Evolutionary conservation across 2,888 invertebrate genomes (phyloP).

Genomic region (Melanostoma mellinum): DNA sequence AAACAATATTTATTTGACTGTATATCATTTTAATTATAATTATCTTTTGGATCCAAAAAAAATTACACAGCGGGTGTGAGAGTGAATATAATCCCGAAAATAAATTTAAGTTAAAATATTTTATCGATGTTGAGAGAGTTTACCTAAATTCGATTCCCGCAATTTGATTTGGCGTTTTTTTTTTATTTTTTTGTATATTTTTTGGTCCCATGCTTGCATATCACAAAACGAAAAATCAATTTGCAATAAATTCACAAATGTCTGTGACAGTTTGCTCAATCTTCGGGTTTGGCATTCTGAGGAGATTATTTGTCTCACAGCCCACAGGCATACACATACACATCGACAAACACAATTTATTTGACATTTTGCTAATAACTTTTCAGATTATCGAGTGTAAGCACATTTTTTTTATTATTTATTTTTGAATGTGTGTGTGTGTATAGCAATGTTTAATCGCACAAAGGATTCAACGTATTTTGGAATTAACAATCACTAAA

Average conservation of each 20-base stretch:
- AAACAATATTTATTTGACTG: too few relatives aligned
- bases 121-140: constrained; percentile 39
- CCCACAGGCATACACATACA: constrained; percentile 36
- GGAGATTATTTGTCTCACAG: constrained; percentile 60
- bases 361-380: constrained; percentile 48
- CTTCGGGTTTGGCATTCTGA: constrained; percentile 46
- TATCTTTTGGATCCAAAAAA: background rate
- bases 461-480: constrained; percentile 41
- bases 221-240: constrained; percentile 44
- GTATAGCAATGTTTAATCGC: constrained; percentile 29
- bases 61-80: constrained; percentile 26
- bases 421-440: background rate
- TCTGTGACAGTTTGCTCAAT: constrained; percentile 47
- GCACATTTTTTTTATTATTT: constrained; percentile 15
- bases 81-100: constrained; percentile 44
- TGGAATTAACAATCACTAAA: constrained; percentile 51
- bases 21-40: too few relatives aligned
- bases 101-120: constrained; percentile 61
- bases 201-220: background rate
- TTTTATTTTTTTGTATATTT: background rate
- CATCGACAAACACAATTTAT: constrained; percentile 11
- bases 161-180: constrained; percentile 31
- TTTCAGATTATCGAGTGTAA: constrained; percentile 46
- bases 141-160: constrained; percentile 27
- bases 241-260: constrained; percentile 69